phyloP scores from a whole-genome alignment of 1,140 invertebrate genomes.

The Battus philenor region DNA sequence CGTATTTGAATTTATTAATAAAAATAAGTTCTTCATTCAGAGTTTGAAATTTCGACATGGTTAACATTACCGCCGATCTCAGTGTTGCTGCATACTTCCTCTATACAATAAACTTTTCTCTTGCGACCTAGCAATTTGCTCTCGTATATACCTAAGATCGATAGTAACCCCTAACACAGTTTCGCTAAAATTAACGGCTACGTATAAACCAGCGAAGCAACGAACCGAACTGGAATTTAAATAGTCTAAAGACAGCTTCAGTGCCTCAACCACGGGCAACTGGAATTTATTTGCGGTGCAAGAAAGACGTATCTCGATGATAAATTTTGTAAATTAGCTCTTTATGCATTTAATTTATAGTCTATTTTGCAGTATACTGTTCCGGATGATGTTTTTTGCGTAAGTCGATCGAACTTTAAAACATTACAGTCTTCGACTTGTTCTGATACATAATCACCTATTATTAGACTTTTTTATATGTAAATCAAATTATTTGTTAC shows the following conservation, averaged over 20 bases:
- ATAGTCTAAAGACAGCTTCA: slow-evolving; percentile 70
- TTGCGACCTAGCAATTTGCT: slow-evolving; percentile 4
- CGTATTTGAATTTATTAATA: too few relatives aligned
- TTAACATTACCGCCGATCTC: too few relatives aligned
- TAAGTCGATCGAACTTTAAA: slow-evolving; percentile 7
- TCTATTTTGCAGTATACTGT: too few relatives aligned
- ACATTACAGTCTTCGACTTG: slow-evolving; percentile 1
- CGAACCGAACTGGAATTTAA: slow-evolving; percentile 76
- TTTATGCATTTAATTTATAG: slow-evolving; percentile 21
- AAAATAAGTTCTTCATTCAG: too few relatives aligned
- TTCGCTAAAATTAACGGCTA: slow-evolving; percentile 73
- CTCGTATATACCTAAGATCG: slow-evolving; percentile 36
- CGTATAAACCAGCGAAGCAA: slow-evolving; percentile 76
- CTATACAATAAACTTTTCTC: too few relatives aligned
- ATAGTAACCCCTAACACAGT: slow-evolving; percentile 57
- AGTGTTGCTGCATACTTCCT: too few relatives aligned
- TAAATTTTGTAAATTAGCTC: slow-evolving; percentile 28
- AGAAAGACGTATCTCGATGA: slow-evolving; percentile 33
- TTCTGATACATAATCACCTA: slow-evolving; percentile 9
- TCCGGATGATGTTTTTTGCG: too few relatives aligned
- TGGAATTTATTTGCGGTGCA: slow-evolving; percentile 32
- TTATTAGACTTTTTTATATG: slow-evolving; percentile 14
- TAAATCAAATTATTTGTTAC: too few relatives aligned
- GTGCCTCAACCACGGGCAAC: slow-evolving; percentile 42
- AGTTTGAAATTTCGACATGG: too few relatives aligned